A percentile compares a stretch with the other conserved stretches of the same genome.
These are phyloP conservation scores for Ahaetulla prasina DNA, from an alignment of 2,113 vertebrate species.

Conservation along the genomic window DNA sequence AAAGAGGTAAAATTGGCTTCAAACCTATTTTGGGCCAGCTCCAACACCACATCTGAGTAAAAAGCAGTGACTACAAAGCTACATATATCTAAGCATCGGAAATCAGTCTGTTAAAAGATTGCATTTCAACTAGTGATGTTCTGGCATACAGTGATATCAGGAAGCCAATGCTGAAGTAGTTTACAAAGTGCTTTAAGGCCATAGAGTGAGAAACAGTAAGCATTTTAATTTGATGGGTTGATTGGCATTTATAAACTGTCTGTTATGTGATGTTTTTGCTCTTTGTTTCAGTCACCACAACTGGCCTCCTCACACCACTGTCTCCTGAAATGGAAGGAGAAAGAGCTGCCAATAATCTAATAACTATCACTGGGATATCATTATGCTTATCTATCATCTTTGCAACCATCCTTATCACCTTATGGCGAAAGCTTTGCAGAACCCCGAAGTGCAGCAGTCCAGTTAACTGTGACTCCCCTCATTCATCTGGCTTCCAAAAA, in stretches of 20 bases:
- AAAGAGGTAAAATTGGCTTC: not conserved
- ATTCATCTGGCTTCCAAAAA: slow-evolving; percentile 79
- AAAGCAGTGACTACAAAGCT: not conserved
- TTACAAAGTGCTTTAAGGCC: not conserved
- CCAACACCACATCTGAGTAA: not conserved
- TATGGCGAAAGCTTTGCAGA: slow-evolving; percentile 86
- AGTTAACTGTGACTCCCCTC: slow-evolving; percentile 70
- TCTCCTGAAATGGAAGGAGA: slow-evolving; percentile 49
- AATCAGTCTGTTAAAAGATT: not conserved
- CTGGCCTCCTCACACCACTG: slow-evolving; percentile 50
- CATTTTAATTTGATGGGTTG: not conserved
- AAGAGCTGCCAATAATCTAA: slow-evolving; percentile 78
- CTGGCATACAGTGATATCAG: not conserved
- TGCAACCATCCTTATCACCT: slow-evolving; percentile 82
- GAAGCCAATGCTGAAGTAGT: not conserved
- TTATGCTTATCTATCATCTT: slow-evolving; percentile 88
- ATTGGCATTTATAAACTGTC: not conserved
- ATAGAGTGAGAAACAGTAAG: not conserved
- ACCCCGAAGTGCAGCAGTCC: slow-evolving; percentile 77
- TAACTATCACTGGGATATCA: slow-evolving; percentile 85
- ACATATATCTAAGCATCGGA: not conserved
- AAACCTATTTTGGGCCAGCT: not conserved
- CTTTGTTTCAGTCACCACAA: slow-evolving; percentile 52
- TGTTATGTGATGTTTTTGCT: not conserved
- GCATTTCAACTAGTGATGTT: not conserved